A percentile compares a stretch with the other conserved stretches of the same genome.
These are phyloP conservation scores for Nipponia nippon DNA, from an alignment of 2,113 vertebrate genomes.

Conservation along the genomic window DNA sequence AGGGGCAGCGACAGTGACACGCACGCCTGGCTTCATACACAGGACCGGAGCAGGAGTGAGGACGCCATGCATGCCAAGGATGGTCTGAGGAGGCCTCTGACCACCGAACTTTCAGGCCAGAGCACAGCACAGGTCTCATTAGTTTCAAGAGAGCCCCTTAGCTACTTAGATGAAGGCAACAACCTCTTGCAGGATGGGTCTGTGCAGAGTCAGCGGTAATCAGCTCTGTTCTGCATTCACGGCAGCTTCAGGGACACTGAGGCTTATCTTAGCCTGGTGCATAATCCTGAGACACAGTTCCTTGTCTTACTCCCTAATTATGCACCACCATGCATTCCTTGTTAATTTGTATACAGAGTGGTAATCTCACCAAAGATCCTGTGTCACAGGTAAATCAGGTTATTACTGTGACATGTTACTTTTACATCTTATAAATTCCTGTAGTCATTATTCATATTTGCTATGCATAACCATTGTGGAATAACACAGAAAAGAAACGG, in stretches of 20 bases:
- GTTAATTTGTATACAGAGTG: neutral
- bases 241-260: neutral
- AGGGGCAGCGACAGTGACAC: neutral
- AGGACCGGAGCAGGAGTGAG: neutral
- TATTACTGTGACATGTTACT: neutral
- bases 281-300: neutral
- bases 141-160: neutral
- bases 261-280: neutral
- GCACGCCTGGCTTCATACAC: neutral
- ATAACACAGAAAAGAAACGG: neutral
- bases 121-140: neutral
- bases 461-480: neutral
- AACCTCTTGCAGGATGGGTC: neutral
- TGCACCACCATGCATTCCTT: neutral
- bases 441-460: neutral
- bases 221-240: neutral
- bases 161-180: neutral
- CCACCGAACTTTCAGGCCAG: neutral
- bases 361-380: neutral
- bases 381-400: neutral
- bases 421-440: neutral
- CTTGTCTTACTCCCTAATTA: neutral
- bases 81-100: neutral
- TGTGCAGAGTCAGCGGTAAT: neutral
- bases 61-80: accelerated